A percentile compares a stretch with the other conserved stretches of the same genome.
These are phyloP conservation scores for Protosalanx chinensis DNA, from an alignment of 2,797 vertebrate genomes.

Conservation along the genomic window DNA sequence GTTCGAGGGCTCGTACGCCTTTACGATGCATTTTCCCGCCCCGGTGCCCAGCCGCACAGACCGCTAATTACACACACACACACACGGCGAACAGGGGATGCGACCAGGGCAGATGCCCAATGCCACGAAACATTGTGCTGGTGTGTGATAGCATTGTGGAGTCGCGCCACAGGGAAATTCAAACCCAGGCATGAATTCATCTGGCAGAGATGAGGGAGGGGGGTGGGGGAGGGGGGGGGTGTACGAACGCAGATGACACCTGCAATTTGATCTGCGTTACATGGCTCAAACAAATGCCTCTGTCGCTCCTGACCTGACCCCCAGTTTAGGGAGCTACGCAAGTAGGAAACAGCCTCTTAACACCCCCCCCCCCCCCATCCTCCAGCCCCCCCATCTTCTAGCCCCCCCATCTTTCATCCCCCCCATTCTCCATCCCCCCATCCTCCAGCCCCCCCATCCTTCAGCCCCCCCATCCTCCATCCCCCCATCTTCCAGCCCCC, in stretches of 20 bases:
- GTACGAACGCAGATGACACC: conserved; percentile 42
- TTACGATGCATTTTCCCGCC: conserved; percentile 35
- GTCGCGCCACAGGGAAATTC: conserved; percentile 44
- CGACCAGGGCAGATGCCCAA: conserved; percentile 21
- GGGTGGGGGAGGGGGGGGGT: conserved; percentile 12
- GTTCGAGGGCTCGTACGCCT: conserved; percentile 22
- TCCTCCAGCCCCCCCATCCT: too few relatives aligned
- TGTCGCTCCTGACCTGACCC: conserved; percentile 45
- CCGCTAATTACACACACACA: conserved; percentile 46
- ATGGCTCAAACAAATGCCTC: conserved; percentile 52
- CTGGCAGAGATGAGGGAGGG: conserved; percentile 2
- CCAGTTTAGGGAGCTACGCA: conserved; percentile 22
- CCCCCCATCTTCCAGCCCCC: too few relatives aligned
- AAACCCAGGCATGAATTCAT: conserved; percentile 45
- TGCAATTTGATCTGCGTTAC: conserved; percentile 47
- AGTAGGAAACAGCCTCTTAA: conserved; percentile 1
- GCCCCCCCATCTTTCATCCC: too few relatives aligned
- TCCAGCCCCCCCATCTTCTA: too few relatives aligned
- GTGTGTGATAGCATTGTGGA: conserved; percentile 31
- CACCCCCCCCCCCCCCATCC: too few relatives aligned
- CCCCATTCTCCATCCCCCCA: too few relatives aligned
- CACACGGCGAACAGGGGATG: conserved; percentile 32
- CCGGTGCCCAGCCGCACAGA: conserved; percentile 21
- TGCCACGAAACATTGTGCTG: conserved; percentile 46
- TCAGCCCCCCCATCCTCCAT: too few relatives aligned